phyloP scores from a whole-genome alignment of 92 coral and sea anemone genomes.

The Zoanthus solanderi region DNA sequence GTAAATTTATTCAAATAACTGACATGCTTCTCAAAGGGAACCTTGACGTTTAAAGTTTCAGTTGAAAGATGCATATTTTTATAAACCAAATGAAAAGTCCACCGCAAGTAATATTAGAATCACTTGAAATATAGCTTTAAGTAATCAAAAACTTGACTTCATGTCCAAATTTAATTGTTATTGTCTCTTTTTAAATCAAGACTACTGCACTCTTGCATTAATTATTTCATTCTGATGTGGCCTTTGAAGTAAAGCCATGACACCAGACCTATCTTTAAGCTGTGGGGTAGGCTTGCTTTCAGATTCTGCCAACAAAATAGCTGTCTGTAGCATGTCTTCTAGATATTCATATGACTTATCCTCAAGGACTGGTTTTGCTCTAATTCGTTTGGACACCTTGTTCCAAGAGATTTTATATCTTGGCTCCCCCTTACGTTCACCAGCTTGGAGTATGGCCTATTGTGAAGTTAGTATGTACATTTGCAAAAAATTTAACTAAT shows the following conservation, averaged over 20 bases:
- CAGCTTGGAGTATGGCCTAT: slow-evolving; percentile 35
- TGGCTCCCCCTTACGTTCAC: slow-evolving; percentile 45
- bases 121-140: too few relatives aligned
- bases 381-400: slow-evolving; percentile 37
- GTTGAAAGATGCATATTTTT: too few relatives aligned
- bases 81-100: too few relatives aligned
- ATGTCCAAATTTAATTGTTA: too few relatives aligned
- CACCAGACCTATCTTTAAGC: slow-evolving; percentile 1
- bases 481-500: too few relatives aligned
- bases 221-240: slow-evolving; percentile 33
- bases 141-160: too few relatives aligned
- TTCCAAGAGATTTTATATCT: slow-evolving; percentile 46
- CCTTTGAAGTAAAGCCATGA: slow-evolving; percentile 42
- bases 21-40: too few relatives aligned
- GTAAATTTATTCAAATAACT: too few relatives aligned
- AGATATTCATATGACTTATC: slow-evolving; percentile 24
- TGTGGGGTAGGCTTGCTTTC: slow-evolving; percentile 6
- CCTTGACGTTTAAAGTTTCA: too few relatives aligned
- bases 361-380: slow-evolving; percentile 51
- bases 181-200: slow-evolving; percentile 17
- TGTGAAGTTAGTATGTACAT: too few relatives aligned
- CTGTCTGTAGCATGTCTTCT: slow-evolving; percentile 26
- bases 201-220: slow-evolving; percentile 14
- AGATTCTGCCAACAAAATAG: slow-evolving; percentile 30
- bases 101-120: too few relatives aligned